Evolutionary conservation across 2,888 invertebrate species (phyloP).

Genomic region (Nipponacmea schrenckii): DNA sequence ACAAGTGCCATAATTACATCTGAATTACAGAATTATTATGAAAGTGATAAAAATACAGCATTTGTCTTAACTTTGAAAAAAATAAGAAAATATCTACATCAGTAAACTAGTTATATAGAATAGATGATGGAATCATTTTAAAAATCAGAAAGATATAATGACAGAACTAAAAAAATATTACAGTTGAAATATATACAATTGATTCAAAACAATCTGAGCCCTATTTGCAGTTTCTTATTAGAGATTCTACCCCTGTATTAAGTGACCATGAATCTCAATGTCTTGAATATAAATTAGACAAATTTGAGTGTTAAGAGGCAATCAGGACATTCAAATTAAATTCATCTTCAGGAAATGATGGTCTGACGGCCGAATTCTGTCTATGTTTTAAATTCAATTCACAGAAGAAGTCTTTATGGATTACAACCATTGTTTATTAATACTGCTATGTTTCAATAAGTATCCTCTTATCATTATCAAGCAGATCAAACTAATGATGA

Average conservation of each 20-base stretch:
- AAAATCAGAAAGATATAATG: not conserved
- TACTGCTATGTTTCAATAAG: too few species aligned
- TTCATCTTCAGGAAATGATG: not conserved
- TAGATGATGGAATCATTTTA: too few species aligned
- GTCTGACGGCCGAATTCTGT: not conserved
- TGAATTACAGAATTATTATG: constrained; percentile 10
- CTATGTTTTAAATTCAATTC: not conserved
- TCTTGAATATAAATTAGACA: not conserved
- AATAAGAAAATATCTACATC: too few species aligned
- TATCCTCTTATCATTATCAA: too few species aligned
- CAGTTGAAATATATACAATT: not conserved
- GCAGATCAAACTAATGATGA: not conserved
- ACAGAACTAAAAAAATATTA: not conserved
- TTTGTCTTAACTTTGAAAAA: too few species aligned
- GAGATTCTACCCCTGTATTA: not conserved
- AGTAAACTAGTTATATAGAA: too few species aligned
- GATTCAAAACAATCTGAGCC: not conserved
- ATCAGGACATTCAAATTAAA: not conserved
- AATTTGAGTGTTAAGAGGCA: not conserved
- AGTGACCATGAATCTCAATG: not conserved
- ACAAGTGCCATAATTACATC: constrained; percentile 13
- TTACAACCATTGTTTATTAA: too few species aligned
- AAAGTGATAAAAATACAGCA: too few species aligned
- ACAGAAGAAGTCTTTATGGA: too few species aligned
- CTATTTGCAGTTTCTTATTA: not conserved